A percentile compares a stretch with the other conserved stretches of the same genome.
These are phyloP conservation scores for Parapsyche elsis DNA, from an alignment of 1,140 invertebrate genomes.

Conservation along the genomic window DNA sequence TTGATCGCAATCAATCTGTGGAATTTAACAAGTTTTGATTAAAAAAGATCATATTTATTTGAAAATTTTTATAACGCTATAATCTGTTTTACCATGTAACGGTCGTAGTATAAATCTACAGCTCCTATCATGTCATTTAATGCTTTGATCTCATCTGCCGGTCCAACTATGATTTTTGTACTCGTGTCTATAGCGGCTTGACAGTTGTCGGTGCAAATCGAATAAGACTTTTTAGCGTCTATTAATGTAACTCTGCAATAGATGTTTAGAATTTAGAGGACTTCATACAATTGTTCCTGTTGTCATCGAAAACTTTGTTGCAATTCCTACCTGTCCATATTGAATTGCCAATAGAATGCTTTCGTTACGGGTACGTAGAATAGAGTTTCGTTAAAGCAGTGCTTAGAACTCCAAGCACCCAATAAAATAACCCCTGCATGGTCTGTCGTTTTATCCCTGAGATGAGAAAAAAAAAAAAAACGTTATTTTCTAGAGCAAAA, in stretches of 20 bases:
- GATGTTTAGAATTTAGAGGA: too few relatives aligned
- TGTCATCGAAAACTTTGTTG: too few relatives aligned
- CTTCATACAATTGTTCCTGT: too few relatives aligned
- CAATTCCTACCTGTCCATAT: constrained; percentile 10
- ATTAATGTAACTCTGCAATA: constrained; percentile 60
- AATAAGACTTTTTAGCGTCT: constrained; percentile 54
- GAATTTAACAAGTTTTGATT: constrained; percentile 42
- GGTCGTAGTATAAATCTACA: constrained; percentile 70
- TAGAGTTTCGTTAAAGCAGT: constrained; percentile 70
- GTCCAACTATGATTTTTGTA: constrained; percentile 82
- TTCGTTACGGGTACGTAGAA: constrained; percentile 73
- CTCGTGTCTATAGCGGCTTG: constrained; percentile 86
- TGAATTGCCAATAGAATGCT: constrained; percentile 83
- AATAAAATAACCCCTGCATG: constrained; percentile 81
- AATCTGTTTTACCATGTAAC: constrained; percentile 66
- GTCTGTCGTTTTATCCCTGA: constrained; percentile 71
- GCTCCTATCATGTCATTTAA: constrained; percentile 79
- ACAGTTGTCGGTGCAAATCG: constrained; percentile 69
- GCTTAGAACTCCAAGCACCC: constrained; percentile 75
- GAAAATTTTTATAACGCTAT: constrained; percentile 28
- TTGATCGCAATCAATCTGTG: constrained; percentile 62
- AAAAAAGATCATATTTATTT: background rate
- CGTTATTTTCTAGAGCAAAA: constrained; percentile 36
- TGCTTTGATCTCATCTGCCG: constrained; percentile 71
- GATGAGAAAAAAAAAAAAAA: constrained; percentile 55